Conservation (phyloP, 2,888 invertebrate species). For the Dexiosoma caninum region DNA sequence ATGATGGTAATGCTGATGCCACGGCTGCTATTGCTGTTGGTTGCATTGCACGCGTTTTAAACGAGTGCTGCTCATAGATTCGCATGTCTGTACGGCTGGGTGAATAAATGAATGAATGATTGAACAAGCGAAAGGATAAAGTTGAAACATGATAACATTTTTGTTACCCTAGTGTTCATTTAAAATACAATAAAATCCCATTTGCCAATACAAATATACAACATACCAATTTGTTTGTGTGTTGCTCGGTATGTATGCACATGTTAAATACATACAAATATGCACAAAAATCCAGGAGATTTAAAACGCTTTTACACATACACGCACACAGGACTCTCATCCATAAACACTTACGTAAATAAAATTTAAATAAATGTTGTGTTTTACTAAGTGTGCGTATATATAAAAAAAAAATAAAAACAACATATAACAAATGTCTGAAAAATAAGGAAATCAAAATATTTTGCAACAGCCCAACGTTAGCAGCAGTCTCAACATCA, state of each 20-base stretch:
- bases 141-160: slow-evolving; percentile 62
- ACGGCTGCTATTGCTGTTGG: slow-evolving; percentile 10
- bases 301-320: slow-evolving; percentile 47
- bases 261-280: neutral
- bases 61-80: slow-evolving; percentile 42
- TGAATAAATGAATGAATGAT: slow-evolving; percentile 20
- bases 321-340: neutral
- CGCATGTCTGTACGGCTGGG: slow-evolving; percentile 7
- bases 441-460: slow-evolving; percentile 48
- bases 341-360: slow-evolving; percentile 26
- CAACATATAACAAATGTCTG: slow-evolving; percentile 13
- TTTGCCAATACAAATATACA: slow-evolving; percentile 51
- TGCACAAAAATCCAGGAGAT: slow-evolving; percentile 22
- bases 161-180: slow-evolving; percentile 59
- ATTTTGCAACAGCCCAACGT: slow-evolving; percentile 35
- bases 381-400: slow-evolving; percentile 10
- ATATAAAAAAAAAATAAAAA: neutral
- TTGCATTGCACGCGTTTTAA: slow-evolving; percentile 29
- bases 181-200: slow-evolving; percentile 63
- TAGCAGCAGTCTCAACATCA: neutral
- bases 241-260: neutral
- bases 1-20: slow-evolving; percentile 22
- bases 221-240: neutral
- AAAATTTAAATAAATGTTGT: slow-evolving; percentile 55
- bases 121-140: slow-evolving; percentile 39